phyloP scores from a whole-genome alignment of 2,888 invertebrate species.

The Eupelmus urozonus region DNA sequence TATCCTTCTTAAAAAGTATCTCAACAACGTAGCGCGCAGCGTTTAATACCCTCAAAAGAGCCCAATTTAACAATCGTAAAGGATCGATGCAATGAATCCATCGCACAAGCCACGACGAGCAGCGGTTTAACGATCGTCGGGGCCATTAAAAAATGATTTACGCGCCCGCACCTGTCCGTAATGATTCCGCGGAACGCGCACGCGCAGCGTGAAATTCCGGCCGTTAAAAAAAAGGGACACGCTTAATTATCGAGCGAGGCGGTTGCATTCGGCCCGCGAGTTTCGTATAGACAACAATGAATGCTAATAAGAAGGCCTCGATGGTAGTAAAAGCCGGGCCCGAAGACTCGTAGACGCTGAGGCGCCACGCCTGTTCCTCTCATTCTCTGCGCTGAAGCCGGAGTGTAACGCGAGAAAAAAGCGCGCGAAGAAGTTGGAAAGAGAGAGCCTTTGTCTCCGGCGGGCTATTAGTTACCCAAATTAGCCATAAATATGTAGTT shows the following conservation, averaged over 20 bases:
- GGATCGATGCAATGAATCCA: not conserved
- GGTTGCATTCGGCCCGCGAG: constrained; percentile 35
- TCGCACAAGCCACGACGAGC: not conserved
- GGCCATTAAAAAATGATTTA: constrained; percentile 45
- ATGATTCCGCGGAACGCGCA: not conserved
- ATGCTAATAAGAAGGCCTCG: constrained; percentile 55
- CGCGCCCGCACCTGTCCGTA: not conserved
- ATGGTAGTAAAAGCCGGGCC: constrained; percentile 28
- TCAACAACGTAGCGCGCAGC: no score
- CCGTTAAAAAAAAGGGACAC: constrained; percentile 36
- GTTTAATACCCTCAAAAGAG: not conserved
- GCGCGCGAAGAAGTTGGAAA: constrained; percentile 2
- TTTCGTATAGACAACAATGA: constrained; percentile 48
- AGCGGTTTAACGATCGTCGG: constrained; percentile 42
- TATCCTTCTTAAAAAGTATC: no score
- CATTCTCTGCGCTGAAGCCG: not conserved
- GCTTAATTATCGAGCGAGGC: constrained; percentile 51
- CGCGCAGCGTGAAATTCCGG: not conserved
- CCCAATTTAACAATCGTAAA: not conserved
- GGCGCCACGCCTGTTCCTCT: constrained; percentile 68
- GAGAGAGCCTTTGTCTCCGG: constrained; percentile 67
- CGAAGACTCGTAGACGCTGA: constrained; percentile 54
- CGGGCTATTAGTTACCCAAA: constrained; percentile 69
- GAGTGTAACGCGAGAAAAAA: constrained; percentile 1
- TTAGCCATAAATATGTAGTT: constrained; percentile 69